Evolutionary conservation across 2,113 vertebrate genomes (phyloP).

Genomic region (Trogon melanurus): DNA sequence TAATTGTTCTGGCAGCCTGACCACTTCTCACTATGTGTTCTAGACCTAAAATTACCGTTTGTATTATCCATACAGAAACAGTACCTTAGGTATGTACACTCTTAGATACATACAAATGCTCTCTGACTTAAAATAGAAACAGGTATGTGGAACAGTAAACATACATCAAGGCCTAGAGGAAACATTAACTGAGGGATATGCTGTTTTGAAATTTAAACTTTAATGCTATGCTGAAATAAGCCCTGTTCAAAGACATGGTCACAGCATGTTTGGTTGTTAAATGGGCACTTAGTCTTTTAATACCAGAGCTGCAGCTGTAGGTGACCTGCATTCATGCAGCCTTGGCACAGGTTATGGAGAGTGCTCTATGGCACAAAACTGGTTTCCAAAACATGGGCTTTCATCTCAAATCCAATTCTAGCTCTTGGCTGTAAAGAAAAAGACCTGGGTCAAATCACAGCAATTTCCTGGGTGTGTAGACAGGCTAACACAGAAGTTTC

Average conservation of each 20-base stretch:
- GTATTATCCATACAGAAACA: slow-evolving; percentile 9
- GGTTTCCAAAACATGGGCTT: not conserved
- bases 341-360: not conserved
- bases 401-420: not conserved
- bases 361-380: not conserved
- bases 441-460: not conserved
- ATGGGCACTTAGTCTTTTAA: not conserved
- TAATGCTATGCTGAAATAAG: not conserved
- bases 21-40: slow-evolving; percentile 9
- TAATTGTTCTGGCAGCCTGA: slow-evolving; percentile 26
- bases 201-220: slow-evolving; percentile 21
- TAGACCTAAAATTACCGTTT: slow-evolving; percentile 51
- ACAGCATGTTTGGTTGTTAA: slow-evolving; percentile 9
- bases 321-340: not conserved
- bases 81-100: not conserved
- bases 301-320: not conserved
- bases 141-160: slow-evolving; percentile 48
- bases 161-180: slow-evolving; percentile 28
- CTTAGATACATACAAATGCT: not conserved
- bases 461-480: not conserved
- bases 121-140: slow-evolving; percentile 43
- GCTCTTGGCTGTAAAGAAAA: not conserved
- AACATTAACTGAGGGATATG: not conserved
- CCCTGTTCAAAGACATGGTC: not conserved
- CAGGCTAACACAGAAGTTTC: not conserved